Evolutionary conservation across 2,113 vertebrate genomes (phyloP), one percentile per base, ranked within the genome.

Genomic region (Petromus typicus): DNA sequence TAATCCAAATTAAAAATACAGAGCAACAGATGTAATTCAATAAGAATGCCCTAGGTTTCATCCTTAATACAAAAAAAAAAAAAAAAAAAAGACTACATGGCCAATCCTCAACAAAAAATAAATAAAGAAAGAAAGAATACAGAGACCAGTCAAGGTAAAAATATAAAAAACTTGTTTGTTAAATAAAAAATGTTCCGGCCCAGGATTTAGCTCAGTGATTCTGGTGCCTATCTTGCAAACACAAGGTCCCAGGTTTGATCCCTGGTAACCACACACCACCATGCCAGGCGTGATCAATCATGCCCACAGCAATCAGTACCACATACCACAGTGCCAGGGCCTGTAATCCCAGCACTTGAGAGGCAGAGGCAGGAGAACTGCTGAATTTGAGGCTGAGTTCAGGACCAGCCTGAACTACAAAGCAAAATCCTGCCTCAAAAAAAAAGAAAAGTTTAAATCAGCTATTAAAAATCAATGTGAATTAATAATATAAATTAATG

Each of bases 21-120:
- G 43, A 7, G 30, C 43, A 76, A 76, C 13, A 27, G 45, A 76
- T 76, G 25, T 48, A 51, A 32, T 27, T 76, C 27, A 76, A 7
- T 32, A 51, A 45, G 67, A 69, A 23, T 32, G 7, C 56, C 22
- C 37, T 82, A 25, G n/a, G 14, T 82, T 61, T n/a, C 6, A 59
- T 40, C 32, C 32, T 13, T 3, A 27, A 23, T 43, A 76, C 7
- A 71, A n/a, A n/a, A n/a, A n/a, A n/a, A n/a, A n/a, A n/a, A n/a
- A n/a, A n/a, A 89, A 32, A 30, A 82, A 22, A 27, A 86, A 37
- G 45, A 89, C n/a, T n/a, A 94, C 94, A 89, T n/a, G 71, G 91
- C 27, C 20, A 63, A 89, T 20, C n/a, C 56, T 25, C 12, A 69
- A 79, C 13, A 25, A 51, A 51, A 57, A 12, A 56, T 56, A 56